These are phyloP conservation scores for Phataginus tetradactyla DNA, from an alignment of 2,797 vertebrate species.

Conservation along the genomic window DNA sequence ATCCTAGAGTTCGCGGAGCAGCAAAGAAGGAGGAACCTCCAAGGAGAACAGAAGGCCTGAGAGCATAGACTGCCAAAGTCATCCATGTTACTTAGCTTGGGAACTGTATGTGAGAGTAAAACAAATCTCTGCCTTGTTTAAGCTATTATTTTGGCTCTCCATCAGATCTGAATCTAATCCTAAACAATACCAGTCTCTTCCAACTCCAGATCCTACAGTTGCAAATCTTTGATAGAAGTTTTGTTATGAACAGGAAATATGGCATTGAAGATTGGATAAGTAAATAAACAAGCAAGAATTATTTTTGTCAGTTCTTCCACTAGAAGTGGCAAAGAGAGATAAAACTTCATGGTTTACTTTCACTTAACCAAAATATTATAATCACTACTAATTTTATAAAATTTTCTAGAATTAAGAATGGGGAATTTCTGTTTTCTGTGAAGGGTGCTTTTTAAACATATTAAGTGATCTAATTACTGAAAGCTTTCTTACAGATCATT, in stretches of 20 bases:
- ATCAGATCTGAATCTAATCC: not conserved
- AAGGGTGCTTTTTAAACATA: not conserved
- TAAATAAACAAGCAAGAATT: not conserved
- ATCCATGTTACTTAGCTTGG: not conserved
- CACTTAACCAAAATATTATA: not conserved
- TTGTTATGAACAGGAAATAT: not conserved
- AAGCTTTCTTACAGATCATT: not conserved
- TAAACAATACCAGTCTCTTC: not conserved
- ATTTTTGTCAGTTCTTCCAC: not conserved
- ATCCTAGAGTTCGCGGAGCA: not conserved
- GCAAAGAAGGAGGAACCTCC: not conserved
- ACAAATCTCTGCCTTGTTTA: not conserved
- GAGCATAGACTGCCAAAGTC: not conserved
- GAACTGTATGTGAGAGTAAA: not conserved
- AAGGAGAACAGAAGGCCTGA: not conserved
- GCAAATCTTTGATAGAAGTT: not conserved
- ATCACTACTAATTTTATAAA: not conserved
- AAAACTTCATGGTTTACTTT: not conserved
- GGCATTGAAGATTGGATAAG: not conserved
- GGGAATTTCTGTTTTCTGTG: not conserved
- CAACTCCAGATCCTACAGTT: not conserved
- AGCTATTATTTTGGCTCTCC: not conserved
- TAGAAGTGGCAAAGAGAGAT: constrained; percentile 12
- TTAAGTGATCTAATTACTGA: constrained; percentile 16
- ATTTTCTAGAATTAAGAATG: not conserved